These are phyloP conservation scores for Notiomystis cincta DNA, from an alignment of 2,113 vertebrate genomes.

Conservation along the genomic window DNA sequence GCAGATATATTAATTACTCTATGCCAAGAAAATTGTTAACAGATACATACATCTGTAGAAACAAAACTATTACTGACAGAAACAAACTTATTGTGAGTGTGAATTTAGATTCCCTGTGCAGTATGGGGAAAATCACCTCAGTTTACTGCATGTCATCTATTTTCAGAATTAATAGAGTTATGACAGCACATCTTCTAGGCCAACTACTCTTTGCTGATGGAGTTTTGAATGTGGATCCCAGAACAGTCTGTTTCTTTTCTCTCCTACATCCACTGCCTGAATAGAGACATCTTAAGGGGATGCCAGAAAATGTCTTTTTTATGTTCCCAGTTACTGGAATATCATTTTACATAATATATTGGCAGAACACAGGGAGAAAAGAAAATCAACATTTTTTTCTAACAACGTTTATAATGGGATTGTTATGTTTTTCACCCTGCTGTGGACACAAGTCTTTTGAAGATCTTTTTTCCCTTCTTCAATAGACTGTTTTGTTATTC, in stretches of 20 bases:
- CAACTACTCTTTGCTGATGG: not conserved
- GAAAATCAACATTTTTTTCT: not conserved
- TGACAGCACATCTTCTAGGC: not conserved
- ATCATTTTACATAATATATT: not conserved
- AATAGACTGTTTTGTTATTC: conserved; percentile 64
- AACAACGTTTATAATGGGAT: not conserved
- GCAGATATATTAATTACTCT: not conserved
- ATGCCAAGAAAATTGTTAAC: not conserved
- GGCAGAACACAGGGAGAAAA: not conserved
- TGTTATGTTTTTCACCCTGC: conserved; percentile 28
- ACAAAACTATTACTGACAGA: not conserved
- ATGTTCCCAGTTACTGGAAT: not conserved
- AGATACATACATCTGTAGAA: not conserved
- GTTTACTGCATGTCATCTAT: not conserved
- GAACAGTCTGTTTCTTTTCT: not conserved
- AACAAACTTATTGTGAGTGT: not conserved
- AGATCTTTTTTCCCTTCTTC: not conserved
- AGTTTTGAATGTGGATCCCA: not conserved
- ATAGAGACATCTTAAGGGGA: not conserved
- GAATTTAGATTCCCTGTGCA: not conserved
- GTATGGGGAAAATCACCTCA: not conserved
- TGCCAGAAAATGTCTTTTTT: conserved; percentile 10
- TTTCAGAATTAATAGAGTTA: not conserved
- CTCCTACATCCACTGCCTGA: not conserved
- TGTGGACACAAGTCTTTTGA: conserved; percentile 46